phyloP scores from a whole-genome alignment of 2,113 vertebrate genomes.

The Charina bottae region DNA sequence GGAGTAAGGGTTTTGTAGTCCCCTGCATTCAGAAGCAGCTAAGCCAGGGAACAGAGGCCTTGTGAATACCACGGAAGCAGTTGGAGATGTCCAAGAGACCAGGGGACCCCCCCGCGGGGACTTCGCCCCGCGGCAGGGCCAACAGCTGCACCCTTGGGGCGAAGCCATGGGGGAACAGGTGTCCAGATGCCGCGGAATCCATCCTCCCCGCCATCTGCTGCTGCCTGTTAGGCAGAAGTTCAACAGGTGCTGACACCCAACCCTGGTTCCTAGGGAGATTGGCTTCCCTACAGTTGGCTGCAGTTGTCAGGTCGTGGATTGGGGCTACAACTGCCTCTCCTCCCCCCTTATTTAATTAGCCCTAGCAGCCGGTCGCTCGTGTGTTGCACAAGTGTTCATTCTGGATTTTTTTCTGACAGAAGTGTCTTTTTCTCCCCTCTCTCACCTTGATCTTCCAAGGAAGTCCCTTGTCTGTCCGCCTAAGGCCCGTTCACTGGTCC shows the following conservation, averaged over 20 bases:
- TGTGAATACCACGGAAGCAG: not conserved
- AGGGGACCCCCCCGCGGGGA: too few relatives aligned
- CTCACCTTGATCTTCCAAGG: not conserved
- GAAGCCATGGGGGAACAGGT: not conserved
- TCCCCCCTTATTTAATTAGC: not conserved
- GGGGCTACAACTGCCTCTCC: not conserved
- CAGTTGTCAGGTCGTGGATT: not conserved
- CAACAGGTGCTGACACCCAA: not conserved
- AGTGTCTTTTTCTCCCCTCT: fast-evolving
- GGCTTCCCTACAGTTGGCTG: not conserved
- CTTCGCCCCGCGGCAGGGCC: not conserved
- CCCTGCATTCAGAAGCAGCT: not conserved
- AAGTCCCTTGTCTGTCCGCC: not conserved
- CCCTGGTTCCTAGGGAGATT: not conserved
- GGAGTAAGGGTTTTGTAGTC: not conserved
- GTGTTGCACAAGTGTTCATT: not conserved
- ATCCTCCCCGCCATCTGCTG: not conserved
- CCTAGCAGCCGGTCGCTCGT: not conserved
- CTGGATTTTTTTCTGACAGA: not conserved
- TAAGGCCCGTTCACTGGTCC: too few relatives aligned
- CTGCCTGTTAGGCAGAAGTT: not conserved
- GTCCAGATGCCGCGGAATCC: not conserved
- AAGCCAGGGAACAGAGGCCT: not conserved
- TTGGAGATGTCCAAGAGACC: not conserved
- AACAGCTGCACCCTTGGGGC: not conserved